Percentiles rank a stretch among this genome's conserved stretches.
phyloP scores from a whole-genome alignment of 2,888 invertebrate genomes.

The Catocala sponsa region DNA sequence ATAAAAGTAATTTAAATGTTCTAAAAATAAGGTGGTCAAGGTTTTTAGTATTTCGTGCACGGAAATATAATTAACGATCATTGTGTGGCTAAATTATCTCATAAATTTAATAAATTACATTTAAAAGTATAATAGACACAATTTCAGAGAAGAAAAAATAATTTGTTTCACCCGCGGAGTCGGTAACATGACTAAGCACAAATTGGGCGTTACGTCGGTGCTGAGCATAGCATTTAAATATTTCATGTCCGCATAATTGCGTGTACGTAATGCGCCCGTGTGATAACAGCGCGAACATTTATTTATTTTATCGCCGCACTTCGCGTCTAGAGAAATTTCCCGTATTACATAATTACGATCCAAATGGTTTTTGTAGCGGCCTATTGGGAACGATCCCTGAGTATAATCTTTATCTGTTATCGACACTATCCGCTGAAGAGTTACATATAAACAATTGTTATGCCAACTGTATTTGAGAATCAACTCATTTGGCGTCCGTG shows the following conservation, averaged over 20 bases:
- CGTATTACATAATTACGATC: conserved; percentile 34
- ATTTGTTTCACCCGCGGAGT: conserved; percentile 23
- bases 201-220: conserved; percentile 30
- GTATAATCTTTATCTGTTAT: conserved; percentile 36
- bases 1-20: conserved; percentile 18
- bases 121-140: conserved; percentile 15
- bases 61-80: conserved; percentile 27
- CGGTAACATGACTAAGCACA: conserved; percentile 39
- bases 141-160: conserved; percentile 24
- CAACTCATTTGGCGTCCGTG: conserved; percentile 53
- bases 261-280: conserved; percentile 31
- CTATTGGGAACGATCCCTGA: conserved; percentile 16
- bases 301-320: conserved; percentile 41
- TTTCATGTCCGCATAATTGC: conserved; percentile 47
- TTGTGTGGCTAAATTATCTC: conserved; percentile 17
- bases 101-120: conserved; percentile 26
- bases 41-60: conserved; percentile 15
- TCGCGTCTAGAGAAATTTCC: conserved; percentile 36
- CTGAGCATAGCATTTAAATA: conserved; percentile 44
- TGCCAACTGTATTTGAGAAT: conserved; percentile 38
- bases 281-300: conserved; percentile 42
- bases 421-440: conserved; percentile 25
- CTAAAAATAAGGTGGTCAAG: conserved; percentile 18
- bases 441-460: conserved; percentile 39
- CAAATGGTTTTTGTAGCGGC: conserved; percentile 31